These are phyloP conservation scores for Macropodus opercularis DNA, from an alignment of 2,797 vertebrate species.

Conservation along the genomic window DNA sequence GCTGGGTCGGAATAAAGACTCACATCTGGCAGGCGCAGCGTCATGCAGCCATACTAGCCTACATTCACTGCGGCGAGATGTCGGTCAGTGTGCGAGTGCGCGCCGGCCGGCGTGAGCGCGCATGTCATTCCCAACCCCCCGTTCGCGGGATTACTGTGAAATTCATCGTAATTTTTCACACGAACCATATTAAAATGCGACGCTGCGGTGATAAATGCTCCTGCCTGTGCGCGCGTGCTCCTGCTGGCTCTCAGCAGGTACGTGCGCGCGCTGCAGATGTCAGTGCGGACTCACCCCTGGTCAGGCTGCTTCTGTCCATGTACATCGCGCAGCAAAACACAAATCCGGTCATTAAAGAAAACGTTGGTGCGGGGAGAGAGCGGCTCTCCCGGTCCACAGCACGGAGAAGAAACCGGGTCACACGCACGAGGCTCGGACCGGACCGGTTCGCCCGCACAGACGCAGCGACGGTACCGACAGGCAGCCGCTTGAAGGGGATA, in stretches of 20 bases:
- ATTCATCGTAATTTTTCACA: not conserved
- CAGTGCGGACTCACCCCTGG: conserved; percentile 76
- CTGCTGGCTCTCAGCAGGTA: conserved; percentile 6
- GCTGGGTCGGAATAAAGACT: not conserved
- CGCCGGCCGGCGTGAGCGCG: conserved; percentile 20
- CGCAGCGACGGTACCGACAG: conserved; percentile 22
- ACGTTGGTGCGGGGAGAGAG: conserved; percentile 72
- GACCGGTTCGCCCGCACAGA: conserved; percentile 27
- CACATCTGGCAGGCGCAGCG: conserved; percentile 61
- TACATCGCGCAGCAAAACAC: conserved; percentile 87
- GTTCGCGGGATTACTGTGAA: not conserved
- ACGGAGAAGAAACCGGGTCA: conserved; percentile 63
- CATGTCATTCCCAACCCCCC: conserved; percentile 25
- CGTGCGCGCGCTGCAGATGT: conserved; percentile 31
- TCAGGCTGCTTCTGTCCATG: conserved; percentile 86
- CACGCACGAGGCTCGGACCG: not conserved
- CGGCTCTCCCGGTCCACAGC: conserved; percentile 76
- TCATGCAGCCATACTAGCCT: conserved; percentile 58
- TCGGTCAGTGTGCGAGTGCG: conserved; percentile 72
- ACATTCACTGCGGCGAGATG: conserved; percentile 75
- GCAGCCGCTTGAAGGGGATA: conserved; percentile 27
- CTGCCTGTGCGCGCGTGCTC: conserved; percentile 1
- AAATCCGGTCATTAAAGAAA: conserved; percentile 85
- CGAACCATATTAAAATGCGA: not conserved
- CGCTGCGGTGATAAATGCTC: not conserved